Base-by-base conservation (phyloP, 2,113 vertebrate genomes). In the Seriola quinqueradiata region DNA sequence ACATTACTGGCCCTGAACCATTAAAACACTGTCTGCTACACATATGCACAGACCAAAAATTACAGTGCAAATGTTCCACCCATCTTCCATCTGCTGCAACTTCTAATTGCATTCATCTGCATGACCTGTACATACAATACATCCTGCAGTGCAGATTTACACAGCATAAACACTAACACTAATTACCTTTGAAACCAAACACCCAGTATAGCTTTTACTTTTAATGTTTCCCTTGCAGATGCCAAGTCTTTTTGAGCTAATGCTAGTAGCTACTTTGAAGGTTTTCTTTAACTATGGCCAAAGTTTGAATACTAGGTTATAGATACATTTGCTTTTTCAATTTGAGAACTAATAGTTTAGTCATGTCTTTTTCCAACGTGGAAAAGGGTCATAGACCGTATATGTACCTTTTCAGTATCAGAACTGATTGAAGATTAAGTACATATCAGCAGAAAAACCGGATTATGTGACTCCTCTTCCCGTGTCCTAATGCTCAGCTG, bases 81-180 rank as follows among this genome's bases (percentile, higher is more conserved):
- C 73, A 28, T 57, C 57, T 34, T 66, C 77, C 64, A 83, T 80
- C 76, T 86, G 79, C 69, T 66, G 73, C 44, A 48, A 65, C 11
- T 17, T 70, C 16, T 34, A 64, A 75, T 78, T 83, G 34, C 34
- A 58, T 68, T 55, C 70, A 59, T 81, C 34, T 25, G 54, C 38
- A 55, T 70, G 69, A 86, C 81, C 64, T 73, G 38, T 70, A 48
- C 48, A 40, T 46, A 21, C 44, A 46, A 25, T 71, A 44, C 34
- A 32, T 72, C 63, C 77, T 64, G 48, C 64, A 82, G 59, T 55
- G 57, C 61, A 54, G 40, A 75, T 75, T 63, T 73, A 48, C 52
- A 38, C 80, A 57, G 68, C 17, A 44, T 36, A 36, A 60, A 75
- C 42, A 32, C 13, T 12, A 50, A 69, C 32, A 42, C 32, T 76